phyloP scores from a whole-genome alignment of 2,797 vertebrate genomes.

The Chromis chromis region DNA sequence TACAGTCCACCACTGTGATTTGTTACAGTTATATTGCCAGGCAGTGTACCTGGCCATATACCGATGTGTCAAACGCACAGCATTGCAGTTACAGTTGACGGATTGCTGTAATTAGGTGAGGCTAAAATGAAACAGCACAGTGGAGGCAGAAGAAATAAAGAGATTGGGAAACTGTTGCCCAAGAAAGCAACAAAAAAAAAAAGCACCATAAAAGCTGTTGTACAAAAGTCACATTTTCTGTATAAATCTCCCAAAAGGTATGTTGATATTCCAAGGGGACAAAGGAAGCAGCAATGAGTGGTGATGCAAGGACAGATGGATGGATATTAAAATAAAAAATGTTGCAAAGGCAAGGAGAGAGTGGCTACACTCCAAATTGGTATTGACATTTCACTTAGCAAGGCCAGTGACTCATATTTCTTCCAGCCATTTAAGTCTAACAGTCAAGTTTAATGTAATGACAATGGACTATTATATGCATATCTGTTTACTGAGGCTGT shows the following conservation, averaged over 20 bases:
- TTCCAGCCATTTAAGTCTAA: slow-evolving; percentile 6
- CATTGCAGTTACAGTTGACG: slow-evolving; percentile 12
- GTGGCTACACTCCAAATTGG: slow-evolving; percentile 16
- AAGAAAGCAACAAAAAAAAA: neutral
- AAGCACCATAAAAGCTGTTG: neutral
- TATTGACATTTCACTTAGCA: slow-evolving; percentile 19
- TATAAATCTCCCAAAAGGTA: neutral
- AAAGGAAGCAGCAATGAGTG: neutral
- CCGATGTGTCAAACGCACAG: slow-evolving; percentile 15
- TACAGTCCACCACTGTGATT: slow-evolving; percentile 27
- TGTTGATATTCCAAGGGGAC: neutral
- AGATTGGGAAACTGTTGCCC: neutral
- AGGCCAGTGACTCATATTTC: slow-evolving; percentile 14
- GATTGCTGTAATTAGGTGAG: slow-evolving; percentile 34
- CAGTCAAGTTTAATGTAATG: slow-evolving; percentile 9
- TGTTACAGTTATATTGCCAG: neutral
- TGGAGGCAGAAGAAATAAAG: neutral
- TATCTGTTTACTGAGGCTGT: slow-evolving; percentile 16
- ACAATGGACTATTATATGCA: neutral
- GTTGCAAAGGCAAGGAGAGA: neutral
- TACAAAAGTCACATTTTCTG: neutral
- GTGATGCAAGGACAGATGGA: slow-evolving; percentile 1
- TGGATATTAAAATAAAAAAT: neutral
- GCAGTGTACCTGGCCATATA: slow-evolving; percentile 11
- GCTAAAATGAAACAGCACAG: slow-evolving; percentile 14